phyloP scores from a whole-genome alignment of 2,113 vertebrate species.

The Notarius quadriscutis region DNA sequence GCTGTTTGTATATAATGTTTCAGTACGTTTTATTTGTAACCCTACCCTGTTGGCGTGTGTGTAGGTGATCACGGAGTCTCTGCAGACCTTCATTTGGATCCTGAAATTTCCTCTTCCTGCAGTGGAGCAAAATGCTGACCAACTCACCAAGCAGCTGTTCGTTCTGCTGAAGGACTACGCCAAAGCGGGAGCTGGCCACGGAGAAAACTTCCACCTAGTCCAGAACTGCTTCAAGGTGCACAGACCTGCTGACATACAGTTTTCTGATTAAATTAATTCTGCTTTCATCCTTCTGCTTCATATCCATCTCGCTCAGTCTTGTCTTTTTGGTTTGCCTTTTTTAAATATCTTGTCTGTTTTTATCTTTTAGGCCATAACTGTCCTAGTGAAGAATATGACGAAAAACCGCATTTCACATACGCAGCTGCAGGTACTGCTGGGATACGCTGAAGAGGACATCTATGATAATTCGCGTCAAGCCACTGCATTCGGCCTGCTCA shows the following conservation, averaged over 20 bases:
- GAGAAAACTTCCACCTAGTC: constrained; percentile 91
- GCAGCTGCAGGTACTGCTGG: constrained; percentile 92
- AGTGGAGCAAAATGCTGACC: constrained; percentile 66
- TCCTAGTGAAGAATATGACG: constrained; percentile 84
- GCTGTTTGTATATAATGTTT: background rate
- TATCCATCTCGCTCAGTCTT: background rate
- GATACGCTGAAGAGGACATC: constrained; percentile 96
- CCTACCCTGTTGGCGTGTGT: background rate
- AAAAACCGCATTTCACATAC: constrained; percentile 80
- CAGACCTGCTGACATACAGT: background rate
- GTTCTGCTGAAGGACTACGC: constrained; percentile 93
- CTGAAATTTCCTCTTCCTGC: constrained; percentile 90
- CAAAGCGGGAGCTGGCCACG: constrained; percentile 84
- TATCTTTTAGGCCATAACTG: constrained; percentile 81
- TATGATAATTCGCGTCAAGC: constrained; percentile 91
- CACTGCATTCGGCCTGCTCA: constrained; percentile 92
- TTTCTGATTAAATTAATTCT: background rate
- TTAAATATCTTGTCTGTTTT: constrained; percentile 16
- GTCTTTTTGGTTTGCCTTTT: background rate
- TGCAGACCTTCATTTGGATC: constrained; percentile 85
- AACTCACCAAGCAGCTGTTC: constrained; percentile 87
- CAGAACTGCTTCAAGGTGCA: constrained; percentile 95
- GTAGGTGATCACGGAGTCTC: constrained; percentile 91
- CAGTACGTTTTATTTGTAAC: background rate
- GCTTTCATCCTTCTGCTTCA: background rate